Evolutionary conservation across 1,140 invertebrate genomes (phyloP), one percentile per base, ranked within the genome.

Genomic region (Nymphalis io): DNA sequence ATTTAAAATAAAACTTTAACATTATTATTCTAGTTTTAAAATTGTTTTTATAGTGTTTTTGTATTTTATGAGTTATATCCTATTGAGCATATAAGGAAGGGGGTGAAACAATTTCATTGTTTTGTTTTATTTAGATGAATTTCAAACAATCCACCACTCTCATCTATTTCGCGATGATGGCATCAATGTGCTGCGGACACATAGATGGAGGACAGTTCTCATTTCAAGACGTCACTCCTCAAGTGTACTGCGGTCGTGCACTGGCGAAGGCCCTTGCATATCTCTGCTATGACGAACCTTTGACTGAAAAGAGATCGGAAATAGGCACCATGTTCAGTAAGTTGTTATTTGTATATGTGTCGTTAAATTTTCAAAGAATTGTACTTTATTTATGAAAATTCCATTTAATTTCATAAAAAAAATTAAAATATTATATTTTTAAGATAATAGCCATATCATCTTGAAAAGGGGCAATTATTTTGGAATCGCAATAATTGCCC

Each of bases 191-290:
- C 42, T 70, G 55, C 23, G 80, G 67, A 0, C 82, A 83, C 62
- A 82, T 88, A 15, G 75, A 79, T 0, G 65, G 80, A 0, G 65
- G 67, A 27, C 16, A 61, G 11, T 11, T 69, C 0, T 13, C 63
- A 1, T 53, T 60, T 18, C 84, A 84, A 64, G 68, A 79, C 23
- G 44, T 75, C 13, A 67, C 69, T 18, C 78, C 78, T 1, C 79
- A 83, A 53, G 58, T 79, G 2, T 87, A 85, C 68, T 85, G 83
- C 60, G 85, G 83, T 10, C 72, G 84, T 15, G 71, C 55, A 0
- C 61, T 88, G 11, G 79, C 85, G 1, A 75, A 75, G n/a, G 75
- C 79, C 0, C 61, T 88, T 3, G 80, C 81, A 0, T 13, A 74
- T 1, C 44, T 86, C 0, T 86, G 85, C 38, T 78, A 71, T 23